Percentiles rank a stretch among this genome's conserved stretches.
Conservation (phyloP, 2,797 vertebrate species). For the Spatula versicolor region DNA sequence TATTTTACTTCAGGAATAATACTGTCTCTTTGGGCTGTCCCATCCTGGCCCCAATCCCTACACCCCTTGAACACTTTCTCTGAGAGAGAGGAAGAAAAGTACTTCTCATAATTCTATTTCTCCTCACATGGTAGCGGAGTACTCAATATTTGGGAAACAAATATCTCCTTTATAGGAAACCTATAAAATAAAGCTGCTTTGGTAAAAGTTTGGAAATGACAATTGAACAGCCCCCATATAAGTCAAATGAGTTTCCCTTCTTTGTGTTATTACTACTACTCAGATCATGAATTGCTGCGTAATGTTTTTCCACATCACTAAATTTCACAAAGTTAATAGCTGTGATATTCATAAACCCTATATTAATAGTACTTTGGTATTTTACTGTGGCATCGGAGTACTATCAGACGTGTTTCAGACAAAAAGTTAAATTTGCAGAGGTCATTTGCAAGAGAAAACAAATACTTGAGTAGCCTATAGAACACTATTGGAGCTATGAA, state of each 20-base stretch:
- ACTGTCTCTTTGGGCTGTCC: background rate
- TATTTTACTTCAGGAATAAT: background rate
- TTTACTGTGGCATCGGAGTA: background rate
- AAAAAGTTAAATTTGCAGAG: background rate
- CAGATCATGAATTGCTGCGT: background rate
- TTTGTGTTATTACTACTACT: constrained; percentile 41
- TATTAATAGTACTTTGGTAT: background rate
- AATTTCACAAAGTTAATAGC: constrained; percentile 15
- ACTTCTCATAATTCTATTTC: background rate
- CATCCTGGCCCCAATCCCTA: no score
- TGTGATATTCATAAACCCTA: background rate
- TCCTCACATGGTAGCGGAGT: background rate
- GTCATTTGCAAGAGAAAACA: background rate
- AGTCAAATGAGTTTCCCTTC: background rate
- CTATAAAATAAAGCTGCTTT: background rate
- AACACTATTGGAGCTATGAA: background rate
- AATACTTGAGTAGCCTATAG: background rate
- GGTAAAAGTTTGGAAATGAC: constrained; percentile 18
- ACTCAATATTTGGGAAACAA: background rate
- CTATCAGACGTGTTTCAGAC: background rate
- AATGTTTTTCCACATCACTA: background rate
- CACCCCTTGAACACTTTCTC: background rate
- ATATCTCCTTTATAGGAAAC: background rate
- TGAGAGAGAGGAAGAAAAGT: background rate
- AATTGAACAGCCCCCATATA: background rate